Percentiles rank a stretch among this genome's conserved stretches.
Evolutionary conservation across 2,113 vertebrate genomes (phyloP).

Genomic region (Colistium nudipinnis): DNA sequence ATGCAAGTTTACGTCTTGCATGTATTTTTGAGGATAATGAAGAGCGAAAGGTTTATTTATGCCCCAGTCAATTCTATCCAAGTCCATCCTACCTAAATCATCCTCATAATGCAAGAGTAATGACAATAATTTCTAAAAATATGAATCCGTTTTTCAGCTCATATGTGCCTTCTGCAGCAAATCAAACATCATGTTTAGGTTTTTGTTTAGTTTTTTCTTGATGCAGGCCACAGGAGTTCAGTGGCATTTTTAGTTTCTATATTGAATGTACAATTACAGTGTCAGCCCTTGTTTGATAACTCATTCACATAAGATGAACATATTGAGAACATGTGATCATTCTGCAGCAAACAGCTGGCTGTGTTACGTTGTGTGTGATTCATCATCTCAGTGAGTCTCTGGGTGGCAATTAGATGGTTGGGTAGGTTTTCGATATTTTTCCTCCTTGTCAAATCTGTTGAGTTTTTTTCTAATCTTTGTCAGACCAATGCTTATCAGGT

Average conservation of each 20-base stretch:
- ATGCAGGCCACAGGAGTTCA: constrained; percentile 7
- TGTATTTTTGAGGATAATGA: constrained; percentile 10
- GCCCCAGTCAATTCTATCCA: neutral
- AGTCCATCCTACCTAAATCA: neutral
- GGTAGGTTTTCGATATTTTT: neutral
- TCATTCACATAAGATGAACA: constrained; percentile 1
- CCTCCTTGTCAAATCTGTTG: neutral
- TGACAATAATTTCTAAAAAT: neutral
- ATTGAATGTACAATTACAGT: constrained; percentile 33
- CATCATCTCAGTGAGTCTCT: neutral
- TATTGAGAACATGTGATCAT: constrained; percentile 23
- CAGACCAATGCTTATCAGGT: too few relatives aligned
- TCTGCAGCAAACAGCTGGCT: constrained; percentile 3
- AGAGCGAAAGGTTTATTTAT: neutral
- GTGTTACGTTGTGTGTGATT: neutral
- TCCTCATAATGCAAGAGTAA: neutral
- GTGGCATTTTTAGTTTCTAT: constrained; percentile 45
- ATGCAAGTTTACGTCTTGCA: neutral
- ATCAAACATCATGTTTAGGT: neutral
- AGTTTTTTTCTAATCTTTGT: neutral
- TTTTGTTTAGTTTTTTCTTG: neutral
- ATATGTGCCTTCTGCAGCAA: neutral
- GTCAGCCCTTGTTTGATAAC: neutral
- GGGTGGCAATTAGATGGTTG: neutral
- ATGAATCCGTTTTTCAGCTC: neutral